Percentiles rank a stretch among this genome's conserved stretches.
Evolutionary conservation across 2,888 invertebrate genomes (phyloP).

Genomic region (Thalpophila matura): DNA sequence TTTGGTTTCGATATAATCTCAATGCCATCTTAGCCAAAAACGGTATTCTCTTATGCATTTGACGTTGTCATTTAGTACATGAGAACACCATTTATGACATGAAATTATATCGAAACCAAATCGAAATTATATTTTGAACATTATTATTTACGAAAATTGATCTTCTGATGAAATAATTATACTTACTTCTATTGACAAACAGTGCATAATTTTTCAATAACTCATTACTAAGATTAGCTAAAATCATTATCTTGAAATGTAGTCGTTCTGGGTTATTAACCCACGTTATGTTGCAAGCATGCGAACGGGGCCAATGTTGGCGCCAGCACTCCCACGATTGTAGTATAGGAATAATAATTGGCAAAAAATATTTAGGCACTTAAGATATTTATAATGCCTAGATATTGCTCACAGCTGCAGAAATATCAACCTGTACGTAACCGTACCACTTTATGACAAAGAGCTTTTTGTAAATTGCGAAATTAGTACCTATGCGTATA

Average conservation of each 20-base stretch:
- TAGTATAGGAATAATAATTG: conserved; percentile 12
- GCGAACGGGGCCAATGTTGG: conserved; percentile 51
- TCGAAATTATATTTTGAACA: too few species aligned
- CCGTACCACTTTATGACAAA: too few species aligned
- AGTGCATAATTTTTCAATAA: conserved; percentile 1
- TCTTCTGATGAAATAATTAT: too few species aligned
- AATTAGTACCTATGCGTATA: too few species aligned
- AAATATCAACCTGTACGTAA: background rate
- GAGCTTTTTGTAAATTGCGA: too few species aligned
- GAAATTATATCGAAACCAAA: too few species aligned
- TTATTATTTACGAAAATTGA: too few species aligned
- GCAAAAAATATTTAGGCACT: conserved; percentile 11
- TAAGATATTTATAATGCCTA: background rate
- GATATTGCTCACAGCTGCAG: background rate
- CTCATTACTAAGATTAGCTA: conserved; percentile 12
- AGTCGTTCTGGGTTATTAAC: conserved; percentile 38
- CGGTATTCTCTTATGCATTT: too few species aligned
- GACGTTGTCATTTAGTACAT: too few species aligned
- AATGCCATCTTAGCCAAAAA: too few species aligned
- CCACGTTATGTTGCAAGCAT: conserved; percentile 39
- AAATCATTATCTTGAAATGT: conserved; percentile 35
- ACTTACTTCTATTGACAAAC: background rate
- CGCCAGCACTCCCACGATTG: conserved; percentile 45
- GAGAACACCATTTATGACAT: too few species aligned
- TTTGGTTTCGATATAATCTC: too few species aligned